Conservation (phyloP, 2,797 vertebrate genomes). For the Amblyopsis hoosieri region DNA sequence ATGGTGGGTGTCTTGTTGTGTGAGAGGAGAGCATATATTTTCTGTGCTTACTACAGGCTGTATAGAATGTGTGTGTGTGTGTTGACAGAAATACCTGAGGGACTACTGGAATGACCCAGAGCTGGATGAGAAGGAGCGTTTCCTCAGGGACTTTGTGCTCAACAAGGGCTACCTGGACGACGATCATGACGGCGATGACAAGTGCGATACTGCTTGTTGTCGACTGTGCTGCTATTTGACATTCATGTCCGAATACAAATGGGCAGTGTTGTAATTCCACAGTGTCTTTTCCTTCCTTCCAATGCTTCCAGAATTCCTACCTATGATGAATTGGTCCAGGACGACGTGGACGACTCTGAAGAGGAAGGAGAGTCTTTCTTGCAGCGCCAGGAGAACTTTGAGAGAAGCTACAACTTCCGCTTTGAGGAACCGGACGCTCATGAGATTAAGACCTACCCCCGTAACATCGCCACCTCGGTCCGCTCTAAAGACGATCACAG, state of each 20-base stretch:
- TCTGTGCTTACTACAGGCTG: neutral
- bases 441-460: conserved; percentile 86
- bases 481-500: conserved; percentile 86
- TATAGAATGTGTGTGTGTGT: conserved; percentile 15
- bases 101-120: conserved; percentile 88
- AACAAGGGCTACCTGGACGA: conserved; percentile 83
- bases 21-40: neutral
- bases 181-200: conserved; percentile 44
- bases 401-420: conserved; percentile 90
- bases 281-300: neutral
- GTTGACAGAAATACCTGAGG: conserved; percentile 79
- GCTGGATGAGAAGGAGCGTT: conserved; percentile 86
- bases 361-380: conserved; percentile 89
- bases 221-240: neutral
- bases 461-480: conserved; percentile 85
- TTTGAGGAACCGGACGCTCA: conserved; percentile 86
- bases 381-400: conserved; percentile 86
- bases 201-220: conserved; percentile 45
- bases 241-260: neutral
- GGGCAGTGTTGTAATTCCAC: neutral
- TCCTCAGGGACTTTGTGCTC: conserved; percentile 89
- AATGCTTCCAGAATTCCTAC: conserved; percentile 69
- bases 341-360: conserved; percentile 84
- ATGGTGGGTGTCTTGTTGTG: conserved; percentile 76
- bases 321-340: conserved; percentile 74